Evolutionary conservation across 1,140 invertebrate species (phyloP).

Genomic region (Drosophila willistoni): DNA sequence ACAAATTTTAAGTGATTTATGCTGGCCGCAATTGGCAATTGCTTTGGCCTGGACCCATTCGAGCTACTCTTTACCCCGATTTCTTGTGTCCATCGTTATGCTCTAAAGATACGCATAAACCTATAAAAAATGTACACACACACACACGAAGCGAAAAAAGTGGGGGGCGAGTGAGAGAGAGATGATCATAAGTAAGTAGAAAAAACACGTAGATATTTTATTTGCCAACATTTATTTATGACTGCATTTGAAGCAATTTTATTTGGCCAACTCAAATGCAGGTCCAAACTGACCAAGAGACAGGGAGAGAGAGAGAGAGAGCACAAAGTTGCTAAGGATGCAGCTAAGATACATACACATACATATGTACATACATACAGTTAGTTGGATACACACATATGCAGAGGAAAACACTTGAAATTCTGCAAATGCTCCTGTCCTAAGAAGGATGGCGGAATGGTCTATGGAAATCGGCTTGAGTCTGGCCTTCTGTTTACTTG

Average conservation of each 20-base stretch:
- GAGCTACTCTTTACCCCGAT: background rate
- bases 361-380: constrained; percentile 17
- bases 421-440: constrained; percentile 1
- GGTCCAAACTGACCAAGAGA: constrained; percentile 32
- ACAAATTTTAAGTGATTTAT: constrained; percentile 82
- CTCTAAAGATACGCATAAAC: constrained; percentile 40
- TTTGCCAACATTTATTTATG: constrained; percentile 76
- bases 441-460: background rate
- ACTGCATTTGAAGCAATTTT: constrained; percentile 68
- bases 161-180: constrained; percentile 7
- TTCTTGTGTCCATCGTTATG: background rate
- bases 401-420: constrained; percentile 33
- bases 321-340: constrained; percentile 60
- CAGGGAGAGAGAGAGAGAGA: background rate
- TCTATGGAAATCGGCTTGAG: constrained; percentile 30
- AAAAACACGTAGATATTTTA: constrained; percentile 59
- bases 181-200: background rate
- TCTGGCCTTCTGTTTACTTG: constrained; percentile 41
- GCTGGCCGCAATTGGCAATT: constrained; percentile 71
- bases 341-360: constrained; percentile 41
- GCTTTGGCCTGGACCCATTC: constrained; percentile 36
- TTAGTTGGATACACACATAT: constrained; percentile 22
- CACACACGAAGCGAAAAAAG: background rate
- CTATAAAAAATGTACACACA: constrained; percentile 57
- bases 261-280: constrained; percentile 66